Conservation (phyloP, 2,888 invertebrate species). For the Synanthedon vespiformis region DNA sequence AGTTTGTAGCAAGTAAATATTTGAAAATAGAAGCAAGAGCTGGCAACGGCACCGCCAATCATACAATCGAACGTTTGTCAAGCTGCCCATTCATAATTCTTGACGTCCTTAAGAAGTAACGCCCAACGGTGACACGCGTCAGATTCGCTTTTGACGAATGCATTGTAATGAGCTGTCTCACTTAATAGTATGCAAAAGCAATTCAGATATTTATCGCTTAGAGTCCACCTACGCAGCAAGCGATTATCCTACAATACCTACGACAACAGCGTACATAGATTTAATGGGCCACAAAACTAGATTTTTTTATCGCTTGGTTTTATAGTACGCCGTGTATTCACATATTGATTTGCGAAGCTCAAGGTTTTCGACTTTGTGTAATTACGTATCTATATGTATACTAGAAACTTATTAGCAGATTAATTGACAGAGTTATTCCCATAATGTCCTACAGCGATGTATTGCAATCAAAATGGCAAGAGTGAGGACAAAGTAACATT, state of each 20-base stretch:
- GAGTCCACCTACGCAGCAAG: conserved; percentile 21
- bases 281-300: conserved; percentile 24
- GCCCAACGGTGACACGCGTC: conserved; percentile 28
- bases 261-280: conserved; percentile 11
- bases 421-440: neutral
- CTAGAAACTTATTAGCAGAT: neutral
- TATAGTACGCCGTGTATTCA: neutral
- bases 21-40: conserved; percentile 24
- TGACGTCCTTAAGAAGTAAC: conserved; percentile 23
- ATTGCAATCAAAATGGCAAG: neutral
- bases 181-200: conserved; percentile 27
- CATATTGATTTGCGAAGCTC: neutral
- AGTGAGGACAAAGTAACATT: neutral
- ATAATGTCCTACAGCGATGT: neutral
- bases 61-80: conserved; percentile 30
- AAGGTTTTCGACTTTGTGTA: neutral
- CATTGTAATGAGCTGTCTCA: conserved; percentile 30
- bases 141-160: conserved; percentile 29
- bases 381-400: neutral
- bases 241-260: conserved; percentile 7
- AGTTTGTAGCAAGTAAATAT: conserved; percentile 22
- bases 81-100: conserved; percentile 30
- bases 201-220: conserved; percentile 23
- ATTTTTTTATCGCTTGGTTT: conserved; percentile 20
- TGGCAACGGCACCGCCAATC: conserved; percentile 21